These are phyloP conservation scores for Malurus splendens DNA, from an alignment of 2,797 vertebrate species.

Conservation along the genomic window DNA sequence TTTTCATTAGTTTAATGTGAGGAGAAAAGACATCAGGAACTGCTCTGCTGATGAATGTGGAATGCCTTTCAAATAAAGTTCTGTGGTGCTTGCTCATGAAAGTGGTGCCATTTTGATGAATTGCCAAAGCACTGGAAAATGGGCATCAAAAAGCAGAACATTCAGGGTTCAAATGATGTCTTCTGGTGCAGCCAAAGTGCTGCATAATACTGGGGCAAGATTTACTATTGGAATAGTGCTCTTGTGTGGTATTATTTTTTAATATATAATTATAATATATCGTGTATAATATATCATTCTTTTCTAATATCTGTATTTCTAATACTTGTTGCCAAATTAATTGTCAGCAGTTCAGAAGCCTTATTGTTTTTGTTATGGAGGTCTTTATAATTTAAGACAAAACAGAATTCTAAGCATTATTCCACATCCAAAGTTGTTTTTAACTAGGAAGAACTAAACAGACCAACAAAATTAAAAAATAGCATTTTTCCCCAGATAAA, in stretches of 20 bases:
- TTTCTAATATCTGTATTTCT: background rate
- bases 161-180: background rate
- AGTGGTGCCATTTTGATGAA: background rate
- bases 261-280: background rate
- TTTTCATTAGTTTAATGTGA: background rate
- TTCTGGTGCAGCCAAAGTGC: background rate
- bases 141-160: background rate
- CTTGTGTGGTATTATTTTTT: background rate
- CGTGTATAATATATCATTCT: too few relatives aligned
- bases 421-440: background rate
- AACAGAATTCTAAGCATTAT: background rate
- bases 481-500: background rate
- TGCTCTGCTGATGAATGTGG: background rate
- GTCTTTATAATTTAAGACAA: background rate
- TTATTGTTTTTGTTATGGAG: background rate
- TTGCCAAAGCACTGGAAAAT: background rate
- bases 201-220: background rate
- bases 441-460: background rate
- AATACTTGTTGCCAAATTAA: background rate
- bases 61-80: background rate
- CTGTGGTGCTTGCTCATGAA: background rate
- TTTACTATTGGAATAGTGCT: background rate
- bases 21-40: background rate
- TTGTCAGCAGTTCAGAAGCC: background rate
- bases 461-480: background rate